Evolutionary conservation across 1,140 invertebrate species (phyloP).

Genomic region (Lasioglossum albipes): DNA sequence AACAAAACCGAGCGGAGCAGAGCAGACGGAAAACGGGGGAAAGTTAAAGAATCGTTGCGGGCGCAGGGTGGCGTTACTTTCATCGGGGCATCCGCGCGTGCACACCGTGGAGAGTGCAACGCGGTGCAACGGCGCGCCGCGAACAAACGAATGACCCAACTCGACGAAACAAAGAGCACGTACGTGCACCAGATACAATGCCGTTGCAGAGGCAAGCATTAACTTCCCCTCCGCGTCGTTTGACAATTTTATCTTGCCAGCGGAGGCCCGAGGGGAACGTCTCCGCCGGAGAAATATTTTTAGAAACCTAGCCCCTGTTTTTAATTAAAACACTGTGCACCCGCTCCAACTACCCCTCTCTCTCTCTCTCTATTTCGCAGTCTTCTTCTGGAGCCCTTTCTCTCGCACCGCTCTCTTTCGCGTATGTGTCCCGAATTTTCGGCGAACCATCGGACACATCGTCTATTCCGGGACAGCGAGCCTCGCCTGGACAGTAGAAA

Average conservation of each 20-base stretch:
- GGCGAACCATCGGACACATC: neutral
- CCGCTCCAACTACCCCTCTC: neutral
- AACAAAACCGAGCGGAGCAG: neutral
- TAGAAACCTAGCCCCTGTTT: constrained; percentile 26
- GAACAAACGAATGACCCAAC: constrained; percentile 51
- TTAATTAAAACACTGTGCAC: constrained; percentile 51
- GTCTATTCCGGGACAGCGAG: no score
- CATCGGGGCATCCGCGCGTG: constrained; percentile 14
- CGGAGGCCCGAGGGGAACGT: neutral
- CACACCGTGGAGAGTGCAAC: constrained; percentile 31
- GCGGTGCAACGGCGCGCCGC: constrained; percentile 38
- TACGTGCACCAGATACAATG: constrained; percentile 58
- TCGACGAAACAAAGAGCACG: constrained; percentile 55
- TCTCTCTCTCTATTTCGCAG: no score
- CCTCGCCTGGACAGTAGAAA: no score
- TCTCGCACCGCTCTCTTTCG: no score
- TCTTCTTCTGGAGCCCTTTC: no score
- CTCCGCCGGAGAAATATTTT: constrained; percentile 46
- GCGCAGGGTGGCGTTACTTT: constrained; percentile 22
- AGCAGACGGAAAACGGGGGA: constrained; percentile 25
- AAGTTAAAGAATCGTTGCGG: constrained; percentile 48
- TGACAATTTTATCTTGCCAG: constrained; percentile 52
- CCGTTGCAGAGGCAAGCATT: neutral
- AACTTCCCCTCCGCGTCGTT: constrained; percentile 11
- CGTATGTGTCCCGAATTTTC: neutral